A percentile compares a stretch with the other conserved stretches of the same genome.
phyloP scores from a whole-genome alignment of 2,888 invertebrate genomes.

The Hermodice carunculata region DNA sequence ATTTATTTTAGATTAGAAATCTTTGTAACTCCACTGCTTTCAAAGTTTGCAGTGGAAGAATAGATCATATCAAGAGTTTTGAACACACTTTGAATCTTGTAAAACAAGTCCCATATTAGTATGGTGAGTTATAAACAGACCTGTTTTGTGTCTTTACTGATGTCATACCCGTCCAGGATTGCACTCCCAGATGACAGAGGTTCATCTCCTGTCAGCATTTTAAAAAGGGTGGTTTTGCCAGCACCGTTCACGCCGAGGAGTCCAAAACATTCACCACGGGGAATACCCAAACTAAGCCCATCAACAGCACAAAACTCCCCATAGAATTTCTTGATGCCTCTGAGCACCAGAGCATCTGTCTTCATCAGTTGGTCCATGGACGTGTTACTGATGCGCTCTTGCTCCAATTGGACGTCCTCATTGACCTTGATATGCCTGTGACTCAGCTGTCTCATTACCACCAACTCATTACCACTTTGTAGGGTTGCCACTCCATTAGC shows the following conservation, averaged over 20 bases:
- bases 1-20: no score
- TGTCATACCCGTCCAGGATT: constrained; percentile 74
- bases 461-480: no score
- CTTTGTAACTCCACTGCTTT: no score
- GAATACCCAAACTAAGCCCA: constrained; percentile 78
- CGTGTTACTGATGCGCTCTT: constrained; percentile 53
- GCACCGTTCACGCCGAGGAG: constrained; percentile 78
- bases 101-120: no score
- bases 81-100: no score
- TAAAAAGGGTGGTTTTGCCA: constrained; percentile 79
- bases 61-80: no score
- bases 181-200: constrained; percentile 79
- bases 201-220: constrained; percentile 81
- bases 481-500: no score
- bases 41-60: no score
- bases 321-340: constrained; percentile 81
- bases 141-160: constrained; percentile 48
- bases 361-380: constrained; percentile 35
- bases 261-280: constrained; percentile 83
- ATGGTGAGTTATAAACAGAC: no score
- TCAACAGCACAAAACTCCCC: constrained; percentile 80
- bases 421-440: constrained; percentile 60
- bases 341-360: constrained; percentile 74
- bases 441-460: no score
- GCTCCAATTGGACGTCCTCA: constrained; percentile 68